phyloP scores from a whole-genome alignment of 2,888 invertebrate species.

The Rotaria magnacalcarata region DNA sequence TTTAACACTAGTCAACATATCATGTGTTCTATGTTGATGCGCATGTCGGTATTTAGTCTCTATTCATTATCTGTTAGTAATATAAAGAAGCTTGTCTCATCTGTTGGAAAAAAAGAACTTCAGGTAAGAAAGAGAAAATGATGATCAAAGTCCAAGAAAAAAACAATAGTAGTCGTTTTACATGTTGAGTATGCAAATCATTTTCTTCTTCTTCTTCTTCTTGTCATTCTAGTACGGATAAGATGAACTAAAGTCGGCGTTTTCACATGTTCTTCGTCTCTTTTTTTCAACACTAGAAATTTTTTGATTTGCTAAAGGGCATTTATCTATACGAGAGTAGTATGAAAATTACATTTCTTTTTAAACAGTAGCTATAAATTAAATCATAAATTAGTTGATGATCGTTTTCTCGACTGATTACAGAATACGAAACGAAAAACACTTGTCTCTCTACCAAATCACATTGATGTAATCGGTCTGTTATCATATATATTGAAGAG shows the following conservation, averaged over 20 bases:
- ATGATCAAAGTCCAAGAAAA: not conserved
- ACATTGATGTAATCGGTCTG: not conserved
- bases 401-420: not conserved
- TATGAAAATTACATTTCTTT: not conserved
- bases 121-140: not conserved
- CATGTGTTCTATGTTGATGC: not conserved
- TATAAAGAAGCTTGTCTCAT: not conserved
- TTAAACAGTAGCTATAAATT: not conserved
- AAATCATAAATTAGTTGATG: not conserved
- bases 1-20: constrained; percentile 7
- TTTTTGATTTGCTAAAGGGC: not conserved
- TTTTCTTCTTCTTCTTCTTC: not conserved
- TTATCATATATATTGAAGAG: not conserved
- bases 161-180: not conserved
- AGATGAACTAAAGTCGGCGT: not conserved
- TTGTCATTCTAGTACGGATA: not conserved
- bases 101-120: not conserved
- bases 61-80: not conserved
- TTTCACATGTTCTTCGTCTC: not conserved
- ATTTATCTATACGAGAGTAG: not conserved
- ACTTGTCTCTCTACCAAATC: not conserved
- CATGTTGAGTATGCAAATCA: constrained; percentile 10
- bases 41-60: not conserved
- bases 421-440: too few relatives aligned
- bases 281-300: not conserved